phyloP scores from a whole-genome alignment of 2,888 invertebrate genomes.

The Abrostola triplasia region DNA sequence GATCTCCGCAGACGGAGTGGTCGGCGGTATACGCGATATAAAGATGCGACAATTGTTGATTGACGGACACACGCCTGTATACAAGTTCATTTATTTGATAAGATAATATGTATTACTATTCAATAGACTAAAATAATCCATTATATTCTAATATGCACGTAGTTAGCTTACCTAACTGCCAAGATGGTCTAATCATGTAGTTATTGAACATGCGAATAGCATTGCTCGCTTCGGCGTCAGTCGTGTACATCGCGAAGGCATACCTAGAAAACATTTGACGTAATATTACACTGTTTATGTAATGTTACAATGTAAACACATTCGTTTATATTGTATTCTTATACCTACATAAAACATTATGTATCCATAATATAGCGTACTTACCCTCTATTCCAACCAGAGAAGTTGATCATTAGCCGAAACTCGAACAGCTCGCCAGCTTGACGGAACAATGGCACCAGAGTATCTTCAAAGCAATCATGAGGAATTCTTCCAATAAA shows the following conservation, averaged over 20 bases:
- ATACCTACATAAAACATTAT: too few species aligned
- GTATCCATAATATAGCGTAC: too few species aligned
- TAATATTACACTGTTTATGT: not conserved
- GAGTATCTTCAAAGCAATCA: slow-evolving; percentile 90
- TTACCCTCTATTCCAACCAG: slow-evolving; percentile 92
- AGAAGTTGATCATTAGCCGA: slow-evolving; percentile 93
- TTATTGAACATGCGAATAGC: slow-evolving; percentile 91
- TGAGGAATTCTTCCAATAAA: slow-evolving; percentile 91
- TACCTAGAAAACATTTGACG: slow-evolving; percentile 78
- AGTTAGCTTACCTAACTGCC: slow-evolving; percentile 85
- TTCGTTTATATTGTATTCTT: too few species aligned
- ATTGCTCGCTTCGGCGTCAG: slow-evolving; percentile 88
- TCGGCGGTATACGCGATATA: slow-evolving; percentile 88
- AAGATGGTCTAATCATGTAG: slow-evolving; percentile 90
- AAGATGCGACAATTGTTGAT: slow-evolving; percentile 93
- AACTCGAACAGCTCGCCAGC: slow-evolving; percentile 92
- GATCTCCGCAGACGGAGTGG: slow-evolving; percentile 89
- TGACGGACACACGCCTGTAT: slow-evolving; percentile 90
- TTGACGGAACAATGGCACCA: slow-evolving; percentile 88
- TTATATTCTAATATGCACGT: not conserved
- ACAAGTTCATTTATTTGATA: not conserved
- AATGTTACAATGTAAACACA: not conserved
- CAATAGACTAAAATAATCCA: not conserved
- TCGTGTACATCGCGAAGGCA: slow-evolving; percentile 91
- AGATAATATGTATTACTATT: not conserved